Percentiles rank a stretch among this genome's conserved stretches.
phyloP scores from a whole-genome alignment of 2,113 vertebrate species.

The Pseudolaguvia tuberculata region DNA sequence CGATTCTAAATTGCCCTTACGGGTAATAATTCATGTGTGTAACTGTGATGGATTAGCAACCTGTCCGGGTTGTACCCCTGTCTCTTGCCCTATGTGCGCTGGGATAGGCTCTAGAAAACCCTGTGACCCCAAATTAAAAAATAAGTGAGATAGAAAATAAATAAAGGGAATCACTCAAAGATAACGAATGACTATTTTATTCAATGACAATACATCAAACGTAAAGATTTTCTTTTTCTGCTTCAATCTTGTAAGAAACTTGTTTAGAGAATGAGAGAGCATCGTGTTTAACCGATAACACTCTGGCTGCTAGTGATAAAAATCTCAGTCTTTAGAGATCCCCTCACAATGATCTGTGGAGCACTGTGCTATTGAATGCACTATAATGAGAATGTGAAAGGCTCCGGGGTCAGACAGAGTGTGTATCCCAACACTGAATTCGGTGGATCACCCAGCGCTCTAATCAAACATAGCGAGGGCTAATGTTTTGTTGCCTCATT shows the following conservation, averaged over 20 bases:
- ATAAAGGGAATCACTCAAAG: neutral
- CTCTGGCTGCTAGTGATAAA: conserved; percentile 3
- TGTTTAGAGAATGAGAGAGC: neutral
- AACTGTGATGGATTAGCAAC: too few relatives aligned
- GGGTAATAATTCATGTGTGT: too few relatives aligned
- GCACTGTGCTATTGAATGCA: neutral
- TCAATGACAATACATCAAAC: neutral
- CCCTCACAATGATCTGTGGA: neutral
- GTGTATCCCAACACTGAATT: conserved; percentile 4
- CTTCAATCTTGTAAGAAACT: neutral
- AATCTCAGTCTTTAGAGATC: neutral
- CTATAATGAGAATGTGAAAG: conserved; percentile 28
- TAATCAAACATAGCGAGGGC: conserved; percentile 36
- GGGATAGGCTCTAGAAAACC: too few relatives aligned
- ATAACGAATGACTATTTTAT: neutral
- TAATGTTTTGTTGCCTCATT: conserved; percentile 43
- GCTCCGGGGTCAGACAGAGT: conserved; percentile 21
- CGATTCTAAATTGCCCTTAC: too few relatives aligned
- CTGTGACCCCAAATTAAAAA: too few relatives aligned
- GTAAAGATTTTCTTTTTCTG: neutral
- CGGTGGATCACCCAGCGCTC: conserved; percentile 28
- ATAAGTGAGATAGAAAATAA: too few relatives aligned
- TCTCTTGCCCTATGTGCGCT: too few relatives aligned
- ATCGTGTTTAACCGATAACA: neutral
- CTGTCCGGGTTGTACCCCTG: too few relatives aligned